A percentile compares a stretch with the other conserved stretches of the same genome.
Evolutionary conservation across 2,113 vertebrate species (phyloP).

Genomic region (Laticauda colubrina): DNA sequence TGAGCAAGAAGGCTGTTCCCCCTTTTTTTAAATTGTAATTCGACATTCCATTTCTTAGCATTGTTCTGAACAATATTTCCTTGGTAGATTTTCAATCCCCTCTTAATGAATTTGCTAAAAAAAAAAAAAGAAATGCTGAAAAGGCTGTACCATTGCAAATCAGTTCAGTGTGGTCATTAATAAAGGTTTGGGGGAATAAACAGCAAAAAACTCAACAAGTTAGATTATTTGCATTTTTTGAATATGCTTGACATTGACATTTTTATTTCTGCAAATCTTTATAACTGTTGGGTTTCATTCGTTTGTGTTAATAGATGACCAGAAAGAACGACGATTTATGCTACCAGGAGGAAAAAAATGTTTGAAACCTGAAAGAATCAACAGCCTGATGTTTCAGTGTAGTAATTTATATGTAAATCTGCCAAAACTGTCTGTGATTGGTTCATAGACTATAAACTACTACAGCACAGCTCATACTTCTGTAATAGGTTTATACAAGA

Average conservation of each 20-base stretch:
- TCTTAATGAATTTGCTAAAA: conserved; percentile 33
- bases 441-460: conserved; percentile 22
- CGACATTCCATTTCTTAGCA: conserved; percentile 36
- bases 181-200: conserved; percentile 35
- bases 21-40: conserved; percentile 40
- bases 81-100: conserved; percentile 14
- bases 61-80: conserved; percentile 7
- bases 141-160: conserved; percentile 33
- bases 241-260: conserved; percentile 19
- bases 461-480: conserved; percentile 36
- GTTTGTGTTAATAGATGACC: conserved; percentile 34
- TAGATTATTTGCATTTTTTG: conserved; percentile 40
- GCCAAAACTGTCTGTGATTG: conserved; percentile 26
- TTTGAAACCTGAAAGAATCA: conserved; percentile 44
- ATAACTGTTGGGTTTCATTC: conserved; percentile 30
- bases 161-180: conserved; percentile 9
- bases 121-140: conserved; percentile 27
- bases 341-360: conserved; percentile 33
- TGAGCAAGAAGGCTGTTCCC: conserved; percentile 4
- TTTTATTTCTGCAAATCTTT: conserved; percentile 28
- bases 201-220: conserved; percentile 33
- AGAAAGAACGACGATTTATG: conserved; percentile 47
- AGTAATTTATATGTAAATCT: conserved; percentile 34
- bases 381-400: conserved; percentile 28
- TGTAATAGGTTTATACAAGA: conserved; percentile 54